Percentiles rank a stretch among this genome's conserved stretches.
These are phyloP conservation scores for Myanophis thanlyinensis DNA, from an alignment of 2,113 vertebrate species.

Conservation along the genomic window DNA sequence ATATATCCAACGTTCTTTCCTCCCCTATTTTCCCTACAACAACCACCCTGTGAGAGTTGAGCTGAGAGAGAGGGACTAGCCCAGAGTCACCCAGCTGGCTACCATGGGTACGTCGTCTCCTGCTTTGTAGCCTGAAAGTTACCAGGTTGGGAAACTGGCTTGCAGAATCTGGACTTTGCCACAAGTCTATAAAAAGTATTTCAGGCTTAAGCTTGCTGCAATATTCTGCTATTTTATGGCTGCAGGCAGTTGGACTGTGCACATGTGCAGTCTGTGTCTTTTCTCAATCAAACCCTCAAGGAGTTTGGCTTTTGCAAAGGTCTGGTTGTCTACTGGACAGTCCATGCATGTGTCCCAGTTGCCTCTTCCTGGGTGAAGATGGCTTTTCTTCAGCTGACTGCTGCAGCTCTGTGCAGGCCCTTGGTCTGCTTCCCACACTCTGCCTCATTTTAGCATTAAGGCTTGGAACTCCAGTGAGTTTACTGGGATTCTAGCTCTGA, in stretches of 20 bases:
- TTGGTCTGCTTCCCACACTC: not conserved
- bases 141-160: not conserved
- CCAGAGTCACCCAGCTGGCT: not conserved
- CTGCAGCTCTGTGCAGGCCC: not conserved
- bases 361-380: too few species aligned
- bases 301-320: not conserved
- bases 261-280: not conserved
- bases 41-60: not conserved
- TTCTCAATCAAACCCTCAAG: not conserved
- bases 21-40: not conserved
- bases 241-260: not conserved
- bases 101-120: not conserved
- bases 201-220: not conserved
- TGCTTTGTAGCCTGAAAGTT: not conserved
- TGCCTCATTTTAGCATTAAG: not conserved
- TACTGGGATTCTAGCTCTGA: not conserved
- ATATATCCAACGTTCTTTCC: not conserved
- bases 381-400: not conserved
- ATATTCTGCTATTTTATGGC: not conserved
- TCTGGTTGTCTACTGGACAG: not conserved
- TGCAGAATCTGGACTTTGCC: not conserved
- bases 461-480: not conserved
- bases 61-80: not conserved
- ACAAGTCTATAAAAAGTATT: not conserved
- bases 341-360: not conserved